Evolutionary conservation across 2,797 vertebrate genomes (phyloP), one percentile per base, ranked within the genome.

Genomic region (Galago senegalensis): DNA sequence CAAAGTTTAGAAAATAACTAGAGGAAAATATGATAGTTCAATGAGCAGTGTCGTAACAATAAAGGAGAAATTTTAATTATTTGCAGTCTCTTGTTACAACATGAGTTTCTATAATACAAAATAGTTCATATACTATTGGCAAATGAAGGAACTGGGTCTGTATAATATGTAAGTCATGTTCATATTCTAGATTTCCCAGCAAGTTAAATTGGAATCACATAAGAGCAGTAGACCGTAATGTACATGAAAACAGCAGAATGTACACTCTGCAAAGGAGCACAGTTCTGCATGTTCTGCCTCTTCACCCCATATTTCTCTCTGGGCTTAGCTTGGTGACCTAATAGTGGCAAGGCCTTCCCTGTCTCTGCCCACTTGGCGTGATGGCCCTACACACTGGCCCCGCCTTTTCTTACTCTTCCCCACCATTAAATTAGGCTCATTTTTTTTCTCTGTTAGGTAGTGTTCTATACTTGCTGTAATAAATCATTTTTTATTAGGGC

Each of bases 401-500:
- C 13, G 7, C 43, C 13, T 61, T 77, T 90, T 69, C 43, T 69
- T 27, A 11, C 14, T 67, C n/a, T 7, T 7, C 29, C 10, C 18
- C 29, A 12, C 79, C 69, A 79, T 83, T 49, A 49, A n/a, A 34
- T 31, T 60, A 10, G 21, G 43, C 53, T 95, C 23, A 18, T 13
- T 46, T 86, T 65, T 77, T 72, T 77, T 46, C 72, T 79, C 65
- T 87, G 7, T 87, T 79, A 65, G 34, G 70, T 77, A 40, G 53
- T 76, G 23, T 69, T 73, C 37, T 72, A 13, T 80, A 76, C 91
- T 89, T 89, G 49, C 34, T 56, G 10, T 34, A 89, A 83, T 76
- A 49, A 34, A 34, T 89, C 80, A 95, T 70, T 93, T 81, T 94
- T 93, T 95, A 91, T 58, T 94, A 14, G 83, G 53, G 61, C 43